Base-by-base conservation (phyloP, 2,888 invertebrate genomes). In the Thalpophila matura region DNA sequence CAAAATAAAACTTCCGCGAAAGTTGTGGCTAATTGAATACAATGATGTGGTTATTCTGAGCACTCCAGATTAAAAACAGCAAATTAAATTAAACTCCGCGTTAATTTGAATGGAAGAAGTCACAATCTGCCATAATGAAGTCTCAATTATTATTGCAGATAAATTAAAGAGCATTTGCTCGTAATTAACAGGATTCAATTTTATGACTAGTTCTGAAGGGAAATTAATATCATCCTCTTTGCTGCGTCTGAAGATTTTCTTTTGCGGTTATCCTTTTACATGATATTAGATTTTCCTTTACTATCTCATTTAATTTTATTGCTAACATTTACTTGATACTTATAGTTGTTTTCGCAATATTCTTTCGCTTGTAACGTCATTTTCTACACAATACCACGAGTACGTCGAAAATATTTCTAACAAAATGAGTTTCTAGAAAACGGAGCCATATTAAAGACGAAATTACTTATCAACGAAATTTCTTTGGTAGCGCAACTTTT, bases 401-500 rank as follows among this genome's bases (percentile, higher is more conserved):
- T 42, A 26, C 26, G 2, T 31, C 3, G 26, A n/a, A 45, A 47
- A 71, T 40, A 18, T 20, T 35, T 50, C 12, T 22, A 6, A 12
- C 45, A 40, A n/a, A 65, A 50, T 37, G 40, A 53, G 29, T 37
- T 50, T 66, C 43, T n/a, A 38, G 29, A 53, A 50, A 45, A 50
- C 35, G 37, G 51, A 53, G 56, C 16, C 22, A 35, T 59, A 77
- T 66, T 62, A 60, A 56, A 72, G 53, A 49, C 31, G 45, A 74
- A 69, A 78, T 78, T 64, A 67, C 69, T 69, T 75, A 60, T 61
- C 54, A 72, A 26, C 35, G 51, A 71, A 59, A 63, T 73, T 73
- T 68, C 63, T 77, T 71, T 38, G 55, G 61, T 24, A 35, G 54
- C 57, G 20, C 43, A 74, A 79, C 74, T 79, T 80, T 74, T 77